A percentile compares a stretch with the other conserved stretches of the same genome.
phyloP scores from a whole-genome alignment of 2,797 vertebrate species.

The Hippoglossus hippoglossus region DNA sequence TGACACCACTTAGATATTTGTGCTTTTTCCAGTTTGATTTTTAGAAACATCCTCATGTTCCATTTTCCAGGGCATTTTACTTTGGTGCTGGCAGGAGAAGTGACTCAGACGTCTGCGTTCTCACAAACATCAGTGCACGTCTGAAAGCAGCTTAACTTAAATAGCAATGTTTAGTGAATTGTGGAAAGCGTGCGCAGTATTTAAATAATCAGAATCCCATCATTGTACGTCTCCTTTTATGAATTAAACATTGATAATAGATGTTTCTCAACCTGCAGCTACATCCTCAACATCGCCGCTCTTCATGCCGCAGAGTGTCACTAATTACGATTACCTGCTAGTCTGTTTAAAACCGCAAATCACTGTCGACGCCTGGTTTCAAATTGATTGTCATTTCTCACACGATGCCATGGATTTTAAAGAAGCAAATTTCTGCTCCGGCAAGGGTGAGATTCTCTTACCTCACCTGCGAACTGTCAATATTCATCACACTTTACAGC shows the following conservation, averaged over 20 bases:
- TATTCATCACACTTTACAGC: constrained; percentile 53
- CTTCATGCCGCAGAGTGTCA: constrained; percentile 2
- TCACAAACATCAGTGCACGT: too few relatives aligned
- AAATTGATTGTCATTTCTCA: constrained; percentile 39
- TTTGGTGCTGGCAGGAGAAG: too few relatives aligned
- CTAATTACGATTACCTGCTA: constrained; percentile 35
- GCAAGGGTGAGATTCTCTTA: constrained; percentile 2
- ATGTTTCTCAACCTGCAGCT: background rate
- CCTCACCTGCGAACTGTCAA: constrained; percentile 41
- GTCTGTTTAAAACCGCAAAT: constrained; percentile 2
- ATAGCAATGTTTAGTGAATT: too few relatives aligned
- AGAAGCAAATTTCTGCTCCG: constrained; percentile 13
- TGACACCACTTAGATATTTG: too few relatives aligned
- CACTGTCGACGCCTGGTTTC: background rate
- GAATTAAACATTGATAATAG: background rate
- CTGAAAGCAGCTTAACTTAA: too few relatives aligned
- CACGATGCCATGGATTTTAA: constrained; percentile 13
- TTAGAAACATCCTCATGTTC: too few relatives aligned
- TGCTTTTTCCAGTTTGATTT: too few relatives aligned
- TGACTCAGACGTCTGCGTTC: too few relatives aligned
- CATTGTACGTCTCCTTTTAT: background rate
- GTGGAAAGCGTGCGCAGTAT: too few relatives aligned
- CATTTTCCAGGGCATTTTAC: too few relatives aligned
- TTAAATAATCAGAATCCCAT: too few relatives aligned
- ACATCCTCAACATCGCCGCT: background rate